Percentiles rank a stretch among this genome's conserved stretches.
Evolutionary conservation across 2,113 vertebrate species (phyloP).

Genomic region (Barnardius zonarius): DNA sequence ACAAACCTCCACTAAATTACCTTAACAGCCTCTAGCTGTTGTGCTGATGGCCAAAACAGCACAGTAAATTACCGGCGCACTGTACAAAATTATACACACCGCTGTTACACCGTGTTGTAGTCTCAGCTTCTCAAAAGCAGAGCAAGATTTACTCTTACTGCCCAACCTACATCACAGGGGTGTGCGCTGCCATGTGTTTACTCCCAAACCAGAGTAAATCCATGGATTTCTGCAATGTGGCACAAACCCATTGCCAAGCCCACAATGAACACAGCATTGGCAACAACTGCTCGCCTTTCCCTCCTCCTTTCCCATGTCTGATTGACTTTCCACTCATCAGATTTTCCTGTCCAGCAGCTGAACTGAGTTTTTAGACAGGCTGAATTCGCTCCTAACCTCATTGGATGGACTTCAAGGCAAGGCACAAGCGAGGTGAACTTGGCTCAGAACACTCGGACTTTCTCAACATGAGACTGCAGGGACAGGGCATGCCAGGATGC

Average conservation of each 20-base stretch:
- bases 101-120: neutral
- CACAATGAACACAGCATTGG: fast-evolving
- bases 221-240: neutral
- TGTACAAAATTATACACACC: neutral
- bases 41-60: conserved; percentile 9
- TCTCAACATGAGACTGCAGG: neutral
- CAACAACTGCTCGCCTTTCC: neutral
- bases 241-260: neutral
- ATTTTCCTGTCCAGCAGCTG: conserved; percentile 23
- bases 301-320: neutral
- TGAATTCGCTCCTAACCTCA: neutral
- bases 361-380: neutral
- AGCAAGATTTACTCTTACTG: neutral
- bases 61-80: neutral
- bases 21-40: conserved; percentile 42
- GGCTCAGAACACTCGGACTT: neutral
- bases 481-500: neutral
- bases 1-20: conserved; percentile 48
- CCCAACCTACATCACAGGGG: neutral
- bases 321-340: neutral
- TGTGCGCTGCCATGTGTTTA: neutral
- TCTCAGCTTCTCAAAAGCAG: neutral
- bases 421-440: neutral
- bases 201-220: neutral
- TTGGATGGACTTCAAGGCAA: neutral